Conservation (phyloP, 2,888 invertebrate species). For the Eilema caniola region DNA sequence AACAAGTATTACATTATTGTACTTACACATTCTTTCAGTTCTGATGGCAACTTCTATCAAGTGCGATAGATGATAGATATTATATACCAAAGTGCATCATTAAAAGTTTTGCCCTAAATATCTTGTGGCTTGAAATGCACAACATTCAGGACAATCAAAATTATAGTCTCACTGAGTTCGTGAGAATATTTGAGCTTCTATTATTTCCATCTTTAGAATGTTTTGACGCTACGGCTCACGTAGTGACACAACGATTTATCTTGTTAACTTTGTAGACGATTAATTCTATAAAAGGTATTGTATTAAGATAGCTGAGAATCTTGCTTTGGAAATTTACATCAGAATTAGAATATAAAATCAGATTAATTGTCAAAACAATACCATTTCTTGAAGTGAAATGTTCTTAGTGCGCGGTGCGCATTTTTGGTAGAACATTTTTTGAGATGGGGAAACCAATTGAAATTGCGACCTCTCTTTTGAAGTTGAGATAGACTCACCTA, state of each 20-base stretch:
- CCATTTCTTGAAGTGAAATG: no score
- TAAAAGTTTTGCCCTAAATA: slow-evolving; percentile 43
- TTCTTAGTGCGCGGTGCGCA: no score
- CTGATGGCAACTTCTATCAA: neutral
- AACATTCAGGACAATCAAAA: slow-evolving; percentile 30
- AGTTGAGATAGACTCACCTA: no score
- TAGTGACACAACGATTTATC: slow-evolving; percentile 48
- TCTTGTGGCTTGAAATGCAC: slow-evolving; percentile 43
- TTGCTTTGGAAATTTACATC: neutral
- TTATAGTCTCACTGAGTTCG: slow-evolving; percentile 57
- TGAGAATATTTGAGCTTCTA: slow-evolving; percentile 64
- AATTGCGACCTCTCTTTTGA: no score
- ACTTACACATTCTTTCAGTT: neutral
- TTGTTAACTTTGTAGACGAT: slow-evolving; percentile 45
- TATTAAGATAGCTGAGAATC: neutral
- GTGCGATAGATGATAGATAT: neutral
- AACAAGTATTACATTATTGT: neutral
- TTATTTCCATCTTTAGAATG: slow-evolving; percentile 61
- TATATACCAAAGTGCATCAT: slow-evolving; percentile 15
- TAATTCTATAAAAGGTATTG: slow-evolving; percentile 17
- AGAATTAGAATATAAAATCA: neutral
- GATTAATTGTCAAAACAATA: neutral
- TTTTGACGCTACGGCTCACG: slow-evolving; percentile 55
- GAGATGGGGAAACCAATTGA: no score
- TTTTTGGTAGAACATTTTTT: neutral